phyloP scores from a whole-genome alignment of 2,888 invertebrate species.

The Troides oblongomaculatus region DNA sequence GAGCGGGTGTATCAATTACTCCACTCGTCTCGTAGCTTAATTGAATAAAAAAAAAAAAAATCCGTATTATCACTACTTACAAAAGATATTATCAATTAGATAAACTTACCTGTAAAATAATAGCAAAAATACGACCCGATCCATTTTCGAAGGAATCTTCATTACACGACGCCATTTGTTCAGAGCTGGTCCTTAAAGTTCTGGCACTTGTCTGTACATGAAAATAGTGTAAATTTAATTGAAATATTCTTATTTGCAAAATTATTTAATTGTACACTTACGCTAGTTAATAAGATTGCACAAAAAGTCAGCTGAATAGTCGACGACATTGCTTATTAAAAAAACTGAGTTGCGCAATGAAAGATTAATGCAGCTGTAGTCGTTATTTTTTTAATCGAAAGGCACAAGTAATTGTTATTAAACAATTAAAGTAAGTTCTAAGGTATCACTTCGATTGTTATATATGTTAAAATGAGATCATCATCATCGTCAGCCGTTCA shows the following conservation, averaged over 20 bases:
- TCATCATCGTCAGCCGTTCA: no score
- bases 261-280: constrained; percentile 2
- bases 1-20: no score
- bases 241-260: background rate
- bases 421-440: no score
- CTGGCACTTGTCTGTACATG: constrained; percentile 10
- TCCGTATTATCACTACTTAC: no score
- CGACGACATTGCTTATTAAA: constrained; percentile 13
- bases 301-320: background rate
- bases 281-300: constrained; percentile 10
- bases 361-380: background rate
- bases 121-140: background rate
- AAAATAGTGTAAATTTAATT: background rate
- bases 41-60: no score
- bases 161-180: background rate
- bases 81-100: background rate
- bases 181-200: constrained; percentile 4
- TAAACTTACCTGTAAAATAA: background rate
- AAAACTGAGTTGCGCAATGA: background rate
- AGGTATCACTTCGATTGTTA: no score
- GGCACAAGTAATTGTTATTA: background rate
- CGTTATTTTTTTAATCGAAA: constrained; percentile 4
- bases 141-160: background rate
- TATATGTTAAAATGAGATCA: no score
- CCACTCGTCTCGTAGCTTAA: no score